Conservation (phyloP, 2,888 invertebrate species). For the Yponomeuta cagnagella region DNA sequence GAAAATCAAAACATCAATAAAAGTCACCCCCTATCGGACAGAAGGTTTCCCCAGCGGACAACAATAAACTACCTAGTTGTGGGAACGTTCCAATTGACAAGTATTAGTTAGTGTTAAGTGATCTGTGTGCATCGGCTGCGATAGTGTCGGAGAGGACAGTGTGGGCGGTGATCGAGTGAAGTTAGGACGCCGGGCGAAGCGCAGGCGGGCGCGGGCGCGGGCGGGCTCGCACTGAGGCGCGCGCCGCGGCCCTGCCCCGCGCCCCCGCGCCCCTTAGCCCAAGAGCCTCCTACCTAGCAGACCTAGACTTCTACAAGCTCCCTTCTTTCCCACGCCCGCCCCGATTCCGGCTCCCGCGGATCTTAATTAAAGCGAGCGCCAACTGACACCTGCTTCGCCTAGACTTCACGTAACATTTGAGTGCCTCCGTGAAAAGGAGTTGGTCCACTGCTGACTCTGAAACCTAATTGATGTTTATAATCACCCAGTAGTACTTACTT, state of each 20-base stretch:
- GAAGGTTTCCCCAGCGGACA: neutral
- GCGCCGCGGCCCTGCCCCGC: conserved; percentile 51
- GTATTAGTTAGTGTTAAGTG: neutral
- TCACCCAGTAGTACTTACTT: too few species aligned
- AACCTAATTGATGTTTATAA: too few species aligned
- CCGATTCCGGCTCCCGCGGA: neutral
- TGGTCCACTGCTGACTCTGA: neutral
- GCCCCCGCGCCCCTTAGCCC: conserved; percentile 35
- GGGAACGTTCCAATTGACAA: neutral
- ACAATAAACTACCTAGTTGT: neutral
- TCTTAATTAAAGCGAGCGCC: neutral
- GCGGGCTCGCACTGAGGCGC: conserved; percentile 69
- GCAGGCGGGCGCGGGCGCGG: conserved; percentile 66
- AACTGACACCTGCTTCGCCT: conserved; percentile 5
- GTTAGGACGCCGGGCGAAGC: conserved; percentile 51
- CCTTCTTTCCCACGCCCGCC: conserved; percentile 24
- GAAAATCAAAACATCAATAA: conserved; percentile 1
- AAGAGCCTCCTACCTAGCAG: conserved; percentile 27
- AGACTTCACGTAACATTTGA: too few species aligned
- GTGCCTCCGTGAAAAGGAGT: too few species aligned
- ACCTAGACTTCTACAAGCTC: conserved; percentile 45
- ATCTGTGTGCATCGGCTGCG: conserved; percentile 2
- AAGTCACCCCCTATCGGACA: neutral
- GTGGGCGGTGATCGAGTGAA: conserved; percentile 51
- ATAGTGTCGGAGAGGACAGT: conserved; percentile 24